phyloP scores from a whole-genome alignment of 2,888 invertebrate species.

The Lepidonotus clava region DNA sequence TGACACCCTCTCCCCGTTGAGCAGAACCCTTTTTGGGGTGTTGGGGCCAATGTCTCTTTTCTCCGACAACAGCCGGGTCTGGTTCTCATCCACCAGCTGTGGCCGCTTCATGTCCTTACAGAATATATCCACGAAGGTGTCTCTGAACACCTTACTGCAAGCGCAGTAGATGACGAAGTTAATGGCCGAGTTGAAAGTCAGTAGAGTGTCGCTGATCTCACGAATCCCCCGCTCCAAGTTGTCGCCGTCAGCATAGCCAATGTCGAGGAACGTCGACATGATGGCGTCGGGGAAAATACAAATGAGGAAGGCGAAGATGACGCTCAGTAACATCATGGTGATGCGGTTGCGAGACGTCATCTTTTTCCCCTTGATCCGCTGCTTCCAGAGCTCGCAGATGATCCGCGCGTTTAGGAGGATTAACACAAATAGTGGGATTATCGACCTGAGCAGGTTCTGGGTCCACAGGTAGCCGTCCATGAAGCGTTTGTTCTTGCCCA shows the following conservation, averaged over 20 bases:
- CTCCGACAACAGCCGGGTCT: conserved; percentile 14
- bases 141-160: conserved; percentile 65
- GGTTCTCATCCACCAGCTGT: conserved; percentile 16
- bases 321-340: conserved; percentile 66
- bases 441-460: conserved; percentile 75
- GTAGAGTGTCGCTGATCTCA: conserved; percentile 67
- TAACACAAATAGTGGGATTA: conserved; percentile 77
- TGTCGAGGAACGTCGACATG: conserved; percentile 66
- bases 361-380: conserved; percentile 68
- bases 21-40: neutral
- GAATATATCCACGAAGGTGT: conserved; percentile 62
- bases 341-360: conserved; percentile 65
- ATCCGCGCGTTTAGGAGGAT: conserved; percentile 75
- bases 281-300: conserved; percentile 67
- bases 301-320: conserved; percentile 65
- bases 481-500: conserved; percentile 73
- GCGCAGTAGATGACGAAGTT: conserved; percentile 68
- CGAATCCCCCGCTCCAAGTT: conserved; percentile 66
- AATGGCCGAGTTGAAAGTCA: conserved; percentile 67
- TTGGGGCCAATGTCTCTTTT: neutral
- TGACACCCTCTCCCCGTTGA: conserved; percentile 9
- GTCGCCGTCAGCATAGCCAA: conserved; percentile 66
- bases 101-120: conserved; percentile 51
- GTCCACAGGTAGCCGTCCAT: conserved; percentile 76
- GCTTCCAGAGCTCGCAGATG: conserved; percentile 74